Base-by-base conservation (phyloP, 2,113 vertebrate species). In the Macheiramphus alcinus region DNA sequence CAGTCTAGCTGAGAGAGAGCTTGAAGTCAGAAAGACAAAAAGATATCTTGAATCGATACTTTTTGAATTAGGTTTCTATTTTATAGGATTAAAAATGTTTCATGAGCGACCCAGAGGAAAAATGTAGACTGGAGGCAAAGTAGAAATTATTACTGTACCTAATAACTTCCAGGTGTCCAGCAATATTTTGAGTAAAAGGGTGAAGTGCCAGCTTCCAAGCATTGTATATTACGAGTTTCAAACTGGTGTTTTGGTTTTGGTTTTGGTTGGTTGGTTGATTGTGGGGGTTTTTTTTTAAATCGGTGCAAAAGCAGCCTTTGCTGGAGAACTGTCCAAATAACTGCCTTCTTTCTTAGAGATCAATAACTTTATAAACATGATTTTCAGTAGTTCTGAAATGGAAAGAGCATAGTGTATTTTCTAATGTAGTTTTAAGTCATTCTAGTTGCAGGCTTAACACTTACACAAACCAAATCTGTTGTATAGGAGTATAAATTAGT, bases 71-170 rank as follows among this genome's bases (percentile, higher is more conserved):
- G 78, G 32, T 93, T 97, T 96, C 91, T 94, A 45, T 96, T 96
- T 93, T 79, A 92, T 93, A 76, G 87, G 73, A 97, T 97, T 97
- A 96, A 97, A 98, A 97, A 87, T 19, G 27, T 88, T 88, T 90
- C 66, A 7, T 40, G 56, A 73, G 47, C 43, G 80, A 88, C 95
- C 84, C 84, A 22, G 63, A 86, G 84, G 93, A 96, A 86, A 91
- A 96, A 81, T 27, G 36, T 62, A 86, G 91, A 55, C 91, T 94
- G 80, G 58, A 89, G 65, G 83, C 97, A 75, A 85, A 89, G 26
- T 16, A 59, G 29, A 87, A 91, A 94, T 92, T 40, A 93, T 94
- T 80, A 43, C 50, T 71, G 25, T 55, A 58, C 55, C 88, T 97
- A 88, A 61, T 75, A 95, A 94, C 90, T 91, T 92, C 48, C 70